Evolutionary conservation across 2,888 invertebrate genomes (phyloP).

Genomic region (Dicyrtoma fusca): DNA sequence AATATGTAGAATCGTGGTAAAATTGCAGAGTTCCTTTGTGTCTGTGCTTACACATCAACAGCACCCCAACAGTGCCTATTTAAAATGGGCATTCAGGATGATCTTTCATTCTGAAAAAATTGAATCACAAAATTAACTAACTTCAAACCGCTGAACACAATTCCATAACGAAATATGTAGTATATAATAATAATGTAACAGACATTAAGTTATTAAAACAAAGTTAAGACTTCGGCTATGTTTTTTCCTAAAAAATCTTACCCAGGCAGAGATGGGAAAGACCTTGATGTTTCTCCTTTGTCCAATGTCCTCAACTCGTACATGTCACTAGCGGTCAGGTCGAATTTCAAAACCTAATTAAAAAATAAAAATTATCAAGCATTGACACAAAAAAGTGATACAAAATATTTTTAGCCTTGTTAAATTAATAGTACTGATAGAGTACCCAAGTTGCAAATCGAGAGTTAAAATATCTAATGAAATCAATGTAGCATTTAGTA

Average conservation of each 20-base stretch:
- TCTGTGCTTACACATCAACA: no score
- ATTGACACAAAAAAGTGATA: no score
- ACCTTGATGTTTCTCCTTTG: constrained; percentile 67
- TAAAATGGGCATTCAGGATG: constrained; percentile 36
- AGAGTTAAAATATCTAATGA: not conserved
- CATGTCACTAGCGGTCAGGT: constrained; percentile 69
- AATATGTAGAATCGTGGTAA: no score
- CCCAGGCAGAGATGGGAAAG: constrained; percentile 61
- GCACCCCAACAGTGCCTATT: no score
- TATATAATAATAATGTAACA: no score
- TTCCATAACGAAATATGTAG: not conserved
- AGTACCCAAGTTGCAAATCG: no score
- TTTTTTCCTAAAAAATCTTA: not conserved
- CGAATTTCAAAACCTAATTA: constrained; percentile 69
- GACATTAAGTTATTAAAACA: no score
- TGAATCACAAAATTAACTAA: not conserved
- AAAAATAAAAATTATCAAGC: not conserved
- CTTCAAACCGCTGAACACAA: not conserved
- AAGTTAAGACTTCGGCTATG: no score
- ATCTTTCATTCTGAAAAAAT: constrained; percentile 20
- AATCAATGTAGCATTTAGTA: not conserved
- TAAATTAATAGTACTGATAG: no score
- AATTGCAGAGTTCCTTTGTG: no score
- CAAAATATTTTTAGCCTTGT: no score
- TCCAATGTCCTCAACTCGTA: constrained; percentile 67